Percentiles rank a stretch among this genome's conserved stretches.
Evolutionary conservation across 1,140 invertebrate genomes (phyloP).

Genomic region (Drosophila arawakana): DNA sequence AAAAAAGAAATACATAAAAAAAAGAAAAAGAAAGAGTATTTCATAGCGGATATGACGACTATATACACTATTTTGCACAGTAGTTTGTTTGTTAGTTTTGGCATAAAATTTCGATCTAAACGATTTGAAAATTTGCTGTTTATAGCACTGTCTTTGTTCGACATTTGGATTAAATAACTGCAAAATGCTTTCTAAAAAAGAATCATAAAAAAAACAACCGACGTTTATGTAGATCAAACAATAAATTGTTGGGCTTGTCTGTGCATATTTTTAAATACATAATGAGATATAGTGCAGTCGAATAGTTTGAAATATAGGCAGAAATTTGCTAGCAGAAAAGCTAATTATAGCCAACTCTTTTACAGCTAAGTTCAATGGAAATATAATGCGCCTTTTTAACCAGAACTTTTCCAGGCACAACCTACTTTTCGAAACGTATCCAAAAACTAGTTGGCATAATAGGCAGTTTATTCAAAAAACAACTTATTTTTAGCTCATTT

Average conservation of each 20-base stretch:
- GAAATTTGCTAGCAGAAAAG: too few relatives aligned
- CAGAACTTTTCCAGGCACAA: too few relatives aligned
- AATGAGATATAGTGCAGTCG: not conserved
- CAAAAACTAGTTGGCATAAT: too few relatives aligned
- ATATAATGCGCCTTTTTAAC: too few relatives aligned
- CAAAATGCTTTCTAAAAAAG: not conserved
- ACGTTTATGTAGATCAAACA: too few relatives aligned
- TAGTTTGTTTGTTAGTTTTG: not conserved
- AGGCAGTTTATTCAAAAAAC: too few relatives aligned
- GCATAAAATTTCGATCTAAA: not conserved
- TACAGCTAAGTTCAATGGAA: too few relatives aligned
- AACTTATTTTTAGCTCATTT: too few relatives aligned
- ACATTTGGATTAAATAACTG: not conserved
- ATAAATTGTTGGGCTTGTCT: too few relatives aligned
- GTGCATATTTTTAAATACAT: slow-evolving; percentile 1
- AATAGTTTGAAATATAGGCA: not conserved
- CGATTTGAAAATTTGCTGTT: not conserved
- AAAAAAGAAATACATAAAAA: not conserved
- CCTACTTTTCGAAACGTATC: too few relatives aligned
- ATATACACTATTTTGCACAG: not conserved
- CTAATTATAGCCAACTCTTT: too few relatives aligned
- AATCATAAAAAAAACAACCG: not conserved
- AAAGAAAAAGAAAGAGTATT: slow-evolving; percentile 25
- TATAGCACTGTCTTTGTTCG: not conserved
- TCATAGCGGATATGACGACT: slow-evolving; percentile 2